Conservation (phyloP, 2,797 vertebrate genomes). For the Intellagama lesueurii region DNA sequence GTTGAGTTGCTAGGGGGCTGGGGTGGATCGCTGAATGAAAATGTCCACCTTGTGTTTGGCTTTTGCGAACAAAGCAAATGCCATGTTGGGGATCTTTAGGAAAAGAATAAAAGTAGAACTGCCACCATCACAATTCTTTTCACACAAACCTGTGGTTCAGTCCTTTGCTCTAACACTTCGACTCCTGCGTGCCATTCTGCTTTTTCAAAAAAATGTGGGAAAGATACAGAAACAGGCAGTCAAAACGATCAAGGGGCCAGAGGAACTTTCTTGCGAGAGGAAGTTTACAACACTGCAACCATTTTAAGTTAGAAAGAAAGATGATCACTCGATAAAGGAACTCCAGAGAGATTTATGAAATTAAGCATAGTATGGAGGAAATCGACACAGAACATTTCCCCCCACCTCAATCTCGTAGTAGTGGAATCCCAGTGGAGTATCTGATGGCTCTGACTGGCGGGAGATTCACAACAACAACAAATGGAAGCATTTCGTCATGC, state of each 20-base stretch:
- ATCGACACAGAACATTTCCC: not conserved
- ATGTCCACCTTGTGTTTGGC: not conserved
- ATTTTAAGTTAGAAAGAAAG: not conserved
- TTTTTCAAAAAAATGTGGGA: too few species aligned
- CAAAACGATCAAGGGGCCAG: not conserved
- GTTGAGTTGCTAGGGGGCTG: not conserved
- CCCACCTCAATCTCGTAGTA: not conserved
- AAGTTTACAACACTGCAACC: not conserved
- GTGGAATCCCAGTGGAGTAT: not conserved
- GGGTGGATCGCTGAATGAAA: not conserved
- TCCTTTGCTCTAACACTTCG: too few species aligned
- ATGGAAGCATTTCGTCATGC: not conserved
- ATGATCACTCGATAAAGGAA: not conserved
- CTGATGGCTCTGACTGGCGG: not conserved
- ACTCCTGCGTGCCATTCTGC: too few species aligned
- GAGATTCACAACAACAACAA: not conserved
- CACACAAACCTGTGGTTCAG: not conserved
- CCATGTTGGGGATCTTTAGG: not conserved
- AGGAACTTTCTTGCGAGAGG: not conserved
- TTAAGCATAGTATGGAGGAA: not conserved
- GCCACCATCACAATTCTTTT: not conserved
- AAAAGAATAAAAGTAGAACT: not conserved
- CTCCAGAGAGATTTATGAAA: not conserved
- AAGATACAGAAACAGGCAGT: not conserved
- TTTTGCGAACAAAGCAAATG: not conserved